Conservation (phyloP, 1,140 invertebrate species). For the Drosophila littoralis region DNA sequence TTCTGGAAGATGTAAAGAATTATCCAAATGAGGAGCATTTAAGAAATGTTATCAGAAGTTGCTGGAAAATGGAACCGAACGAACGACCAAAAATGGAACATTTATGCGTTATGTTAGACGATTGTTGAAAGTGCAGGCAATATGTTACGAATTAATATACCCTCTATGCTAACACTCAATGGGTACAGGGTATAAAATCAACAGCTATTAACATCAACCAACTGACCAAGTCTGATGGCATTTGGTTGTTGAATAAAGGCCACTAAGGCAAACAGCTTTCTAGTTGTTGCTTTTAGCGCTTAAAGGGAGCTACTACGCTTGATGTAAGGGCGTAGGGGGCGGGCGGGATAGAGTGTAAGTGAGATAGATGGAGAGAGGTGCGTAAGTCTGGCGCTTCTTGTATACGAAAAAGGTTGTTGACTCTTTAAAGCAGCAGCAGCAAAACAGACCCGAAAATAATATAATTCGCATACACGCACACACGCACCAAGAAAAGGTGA, state of each 20-base stretch:
- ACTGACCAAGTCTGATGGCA: constrained; percentile 57
- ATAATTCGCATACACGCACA: constrained; percentile 68
- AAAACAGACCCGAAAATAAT: constrained; percentile 80
- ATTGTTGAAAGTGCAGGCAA: too few relatives aligned
- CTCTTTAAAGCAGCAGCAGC: constrained; percentile 78
- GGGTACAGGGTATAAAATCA: not conserved
- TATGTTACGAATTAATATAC: not conserved
- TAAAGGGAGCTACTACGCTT: constrained; percentile 32
- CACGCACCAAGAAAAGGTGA: constrained; percentile 30
- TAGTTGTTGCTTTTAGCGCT: constrained; percentile 31
- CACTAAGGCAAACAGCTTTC: constrained; percentile 43
- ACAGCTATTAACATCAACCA: not conserved
- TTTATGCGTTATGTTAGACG: too few relatives aligned
- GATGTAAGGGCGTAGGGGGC: not conserved
- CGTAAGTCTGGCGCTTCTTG: constrained; percentile 70
- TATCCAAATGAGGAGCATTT: too few relatives aligned
- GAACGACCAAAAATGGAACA: too few relatives aligned
- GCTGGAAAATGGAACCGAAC: too few relatives aligned
- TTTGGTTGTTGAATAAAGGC: constrained; percentile 67
- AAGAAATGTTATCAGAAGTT: too few relatives aligned
- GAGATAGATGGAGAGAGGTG: not conserved
- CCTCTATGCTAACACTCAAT: not conserved
- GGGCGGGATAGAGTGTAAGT: not conserved
- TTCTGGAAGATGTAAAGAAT: too few relatives aligned
- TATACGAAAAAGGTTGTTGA: constrained; percentile 79